Base-by-base conservation (phyloP, 2,113 vertebrate genomes). In the Arothron firmamentum region DNA sequence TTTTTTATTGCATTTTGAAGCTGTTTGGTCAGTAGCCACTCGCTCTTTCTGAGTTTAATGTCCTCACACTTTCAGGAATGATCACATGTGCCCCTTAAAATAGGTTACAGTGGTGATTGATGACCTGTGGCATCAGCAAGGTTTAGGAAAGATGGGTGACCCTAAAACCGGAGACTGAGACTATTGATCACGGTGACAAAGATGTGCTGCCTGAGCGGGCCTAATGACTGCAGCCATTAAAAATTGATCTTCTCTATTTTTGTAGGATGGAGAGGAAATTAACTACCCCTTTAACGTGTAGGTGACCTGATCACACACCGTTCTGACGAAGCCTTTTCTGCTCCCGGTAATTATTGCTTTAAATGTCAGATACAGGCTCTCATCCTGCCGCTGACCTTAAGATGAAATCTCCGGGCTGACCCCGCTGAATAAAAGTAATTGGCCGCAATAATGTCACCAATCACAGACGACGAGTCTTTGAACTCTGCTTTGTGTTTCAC, bases 351-450 rank as follows among this genome's bases (percentile, higher is more conserved):
- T 47, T 47, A 18, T 12, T 38, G 18, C 46, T 59, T 63, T 70
- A 59, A 74, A 81, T 67, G 67, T 64, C 15, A 51, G 42, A 77
- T 64, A 70, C 7, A 1, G 9, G 2, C 1, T 15, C 46, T 66
- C 62, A 49, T 52, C n/a, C 55, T 58, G 70, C n/a, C 19, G 46
- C 43, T 72, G 67, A 72, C 69, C 66, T 84, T 77, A 56, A 72
- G 49, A 70, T 54, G 47, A 77, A 78, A 70, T 57, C 42, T 28
- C 11, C 47, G 42, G 21, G 38, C 21, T 63, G 61, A 56, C 54
- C 63, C 57, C 72, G 75, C 52, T 62, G 38, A 45, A 21, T 72
- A 58, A 65, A 52, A 75, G 74, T 89, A 89, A 88, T 88, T 88
- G 71, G 80, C 63, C 61, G 12, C 58, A 70, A 41, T 59, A 58